These are phyloP conservation scores for Brachycybe producta DNA, from an alignment of 2,888 invertebrate genomes.

Conservation along the genomic window DNA sequence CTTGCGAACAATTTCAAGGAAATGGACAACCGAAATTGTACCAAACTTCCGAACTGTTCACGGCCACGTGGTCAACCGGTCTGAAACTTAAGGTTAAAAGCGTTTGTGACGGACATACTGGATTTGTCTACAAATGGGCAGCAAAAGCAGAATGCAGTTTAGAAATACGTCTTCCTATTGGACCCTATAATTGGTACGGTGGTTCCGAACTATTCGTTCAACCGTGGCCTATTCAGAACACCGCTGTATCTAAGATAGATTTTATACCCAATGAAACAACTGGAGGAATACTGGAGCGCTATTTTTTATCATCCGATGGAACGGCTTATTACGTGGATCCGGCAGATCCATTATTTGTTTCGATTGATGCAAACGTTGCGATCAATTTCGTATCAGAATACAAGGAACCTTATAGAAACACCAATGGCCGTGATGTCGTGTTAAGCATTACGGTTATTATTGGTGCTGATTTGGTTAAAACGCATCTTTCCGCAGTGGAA, in stretches of 20 bases:
- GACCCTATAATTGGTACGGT: slow-evolving; percentile 51
- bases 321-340: slow-evolving; percentile 50
- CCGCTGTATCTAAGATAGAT: slow-evolving; percentile 18
- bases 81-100: background rate
- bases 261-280: slow-evolving; percentile 25
- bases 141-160: slow-evolving; percentile 17
- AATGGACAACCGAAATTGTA: too few species aligned
- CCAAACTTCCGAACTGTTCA: too few species aligned
- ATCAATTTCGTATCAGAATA: slow-evolving; percentile 43
- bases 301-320: slow-evolving; percentile 53
- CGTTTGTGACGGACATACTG: background rate
- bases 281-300: slow-evolving; percentile 36
- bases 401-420: slow-evolving; percentile 39
- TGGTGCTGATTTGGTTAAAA: slow-evolving; percentile 4
- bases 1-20: too few species aligned
- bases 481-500: slow-evolving; percentile 40
- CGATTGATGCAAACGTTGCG: too few species aligned
- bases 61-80: slow-evolving; percentile 2
- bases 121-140: slow-evolving; percentile 1
- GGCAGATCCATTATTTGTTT: slow-evolving; percentile 53
- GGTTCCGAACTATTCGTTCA: slow-evolving; percentile 30
- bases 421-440: background rate
- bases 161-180: slow-evolving; percentile 24
- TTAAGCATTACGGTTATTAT: background rate
- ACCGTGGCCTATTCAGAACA: slow-evolving; percentile 32